Evolutionary conservation across 2,888 invertebrate species (phyloP).

Genomic region (Dione juno): DNA sequence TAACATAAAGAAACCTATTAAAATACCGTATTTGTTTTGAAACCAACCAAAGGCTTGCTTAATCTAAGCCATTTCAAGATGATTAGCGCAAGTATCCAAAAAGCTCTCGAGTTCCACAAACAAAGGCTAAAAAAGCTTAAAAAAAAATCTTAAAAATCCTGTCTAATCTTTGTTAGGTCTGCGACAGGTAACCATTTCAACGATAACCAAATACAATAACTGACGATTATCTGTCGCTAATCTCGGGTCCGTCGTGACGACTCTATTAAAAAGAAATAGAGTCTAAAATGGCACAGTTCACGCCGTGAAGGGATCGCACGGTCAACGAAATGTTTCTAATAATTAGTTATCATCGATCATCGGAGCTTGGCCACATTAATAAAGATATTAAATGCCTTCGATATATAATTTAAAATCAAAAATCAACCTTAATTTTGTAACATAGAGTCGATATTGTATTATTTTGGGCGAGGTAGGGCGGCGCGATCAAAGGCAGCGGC

Average conservation of each 20-base stretch:
- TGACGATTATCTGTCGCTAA: constrained; percentile 71
- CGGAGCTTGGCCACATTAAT: constrained; percentile 76
- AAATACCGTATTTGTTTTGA: constrained; percentile 24
- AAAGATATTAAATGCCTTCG: constrained; percentile 78
- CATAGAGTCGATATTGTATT: constrained; percentile 42
- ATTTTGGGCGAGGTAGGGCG: constrained; percentile 54
- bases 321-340: constrained; percentile 79
- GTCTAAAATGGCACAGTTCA: constrained; percentile 38
- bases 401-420: constrained; percentile 42
- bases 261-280: constrained; percentile 48
- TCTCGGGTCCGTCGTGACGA: constrained; percentile 46
- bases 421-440: constrained; percentile 36
- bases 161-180: constrained; percentile 59
- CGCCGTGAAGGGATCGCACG: constrained; percentile 56
- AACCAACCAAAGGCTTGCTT: constrained; percentile 12
- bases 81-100: constrained; percentile 34
- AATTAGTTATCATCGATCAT: constrained; percentile 81
- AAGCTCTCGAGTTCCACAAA: constrained; percentile 34
- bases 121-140: constrained; percentile 35
- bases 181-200: constrained; percentile 57
- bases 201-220: constrained; percentile 81
- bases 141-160: constrained; percentile 39
- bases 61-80: constrained; percentile 30
- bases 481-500: constrained; percentile 70
- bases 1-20: constrained; percentile 21